Conservation (phyloP, 2,888 invertebrate species). For the Phortica okadai region DNA sequence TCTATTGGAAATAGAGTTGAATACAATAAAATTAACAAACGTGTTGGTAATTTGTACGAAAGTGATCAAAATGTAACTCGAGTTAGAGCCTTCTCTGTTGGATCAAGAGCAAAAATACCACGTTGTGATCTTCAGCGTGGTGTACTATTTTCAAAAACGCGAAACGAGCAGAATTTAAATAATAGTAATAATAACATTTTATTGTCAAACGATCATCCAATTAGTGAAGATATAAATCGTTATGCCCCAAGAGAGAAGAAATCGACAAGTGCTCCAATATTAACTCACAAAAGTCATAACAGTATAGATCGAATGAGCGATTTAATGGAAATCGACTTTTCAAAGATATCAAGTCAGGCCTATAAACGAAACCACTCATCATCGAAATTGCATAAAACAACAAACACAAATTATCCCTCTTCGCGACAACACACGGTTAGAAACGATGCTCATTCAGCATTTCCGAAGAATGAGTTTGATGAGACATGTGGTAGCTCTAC, state of each 20-base stretch:
- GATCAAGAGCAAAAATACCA: conserved; percentile 80
- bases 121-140: conserved; percentile 72
- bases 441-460: conserved; percentile 37
- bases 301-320: conserved; percentile 84
- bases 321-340: conserved; percentile 89
- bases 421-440: conserved; percentile 22
- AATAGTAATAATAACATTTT: conserved; percentile 60
- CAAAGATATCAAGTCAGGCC: conserved; percentile 71
- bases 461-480: conserved; percentile 40
- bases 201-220: conserved; percentile 51
- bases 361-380: conserved; percentile 45
- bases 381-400: conserved; percentile 42
- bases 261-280: conserved; percentile 83
- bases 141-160: conserved; percentile 62
- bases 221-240: conserved; percentile 42
- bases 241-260: conserved; percentile 76
- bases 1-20: conserved; percentile 90
- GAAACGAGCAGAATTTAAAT: conserved; percentile 52
- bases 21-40: conserved; percentile 78
- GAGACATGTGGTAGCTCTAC: conserved; percentile 38
- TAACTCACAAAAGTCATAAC: conserved; percentile 78
- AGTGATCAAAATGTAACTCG: conserved; percentile 77
- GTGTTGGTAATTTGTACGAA: conserved; percentile 76
- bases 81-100: conserved; percentile 87
- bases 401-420: conserved; percentile 40